These are phyloP conservation scores for Oligia fasciuncula DNA, from an alignment of 2,888 invertebrate species.

Conservation along the genomic window DNA sequence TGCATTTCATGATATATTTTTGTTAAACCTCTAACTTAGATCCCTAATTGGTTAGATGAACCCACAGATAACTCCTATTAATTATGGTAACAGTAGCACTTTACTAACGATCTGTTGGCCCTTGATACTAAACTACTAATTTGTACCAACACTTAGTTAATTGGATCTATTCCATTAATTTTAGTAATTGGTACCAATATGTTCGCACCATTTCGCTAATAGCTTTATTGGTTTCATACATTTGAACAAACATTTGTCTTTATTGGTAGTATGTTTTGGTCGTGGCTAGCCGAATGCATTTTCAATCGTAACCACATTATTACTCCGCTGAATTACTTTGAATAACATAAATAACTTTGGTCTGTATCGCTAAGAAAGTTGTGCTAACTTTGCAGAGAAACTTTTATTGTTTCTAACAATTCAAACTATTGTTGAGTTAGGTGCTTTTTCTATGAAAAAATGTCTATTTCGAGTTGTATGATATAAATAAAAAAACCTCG, in stretches of 20 bases:
- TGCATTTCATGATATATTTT: conserved; percentile 12
- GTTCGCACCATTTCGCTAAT: conserved; percentile 59
- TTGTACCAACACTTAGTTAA: conserved; percentile 61
- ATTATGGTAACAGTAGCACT: conserved; percentile 27
- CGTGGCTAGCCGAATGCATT: conserved; percentile 16
- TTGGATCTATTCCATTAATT: conserved; percentile 65
- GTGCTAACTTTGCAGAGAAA: background rate
- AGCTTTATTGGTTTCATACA: conserved; percentile 48
- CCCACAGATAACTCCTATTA: conserved; percentile 23
- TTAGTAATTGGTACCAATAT: conserved; percentile 58
- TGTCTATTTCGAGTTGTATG: background rate
- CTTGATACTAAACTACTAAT: conserved; percentile 38
- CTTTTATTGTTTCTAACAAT: conserved; percentile 14
- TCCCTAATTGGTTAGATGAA: conserved; percentile 32
- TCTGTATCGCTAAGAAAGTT: conserved; percentile 24
- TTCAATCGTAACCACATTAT: conserved; percentile 28
- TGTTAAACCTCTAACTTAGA: background rate
- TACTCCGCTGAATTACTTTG: conserved; percentile 35
- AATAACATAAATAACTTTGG: conserved; percentile 48
- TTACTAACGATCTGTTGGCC: conserved; percentile 21
- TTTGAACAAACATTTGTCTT: conserved; percentile 46
- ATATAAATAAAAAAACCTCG: background rate
- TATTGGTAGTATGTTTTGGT: conserved; percentile 29
- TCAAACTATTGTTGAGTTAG: conserved; percentile 1
- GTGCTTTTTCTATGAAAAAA: background rate